These are phyloP conservation scores for Chrysina gloriosa DNA, from an alignment of 2,888 invertebrate genomes.

Conservation along the genomic window DNA sequence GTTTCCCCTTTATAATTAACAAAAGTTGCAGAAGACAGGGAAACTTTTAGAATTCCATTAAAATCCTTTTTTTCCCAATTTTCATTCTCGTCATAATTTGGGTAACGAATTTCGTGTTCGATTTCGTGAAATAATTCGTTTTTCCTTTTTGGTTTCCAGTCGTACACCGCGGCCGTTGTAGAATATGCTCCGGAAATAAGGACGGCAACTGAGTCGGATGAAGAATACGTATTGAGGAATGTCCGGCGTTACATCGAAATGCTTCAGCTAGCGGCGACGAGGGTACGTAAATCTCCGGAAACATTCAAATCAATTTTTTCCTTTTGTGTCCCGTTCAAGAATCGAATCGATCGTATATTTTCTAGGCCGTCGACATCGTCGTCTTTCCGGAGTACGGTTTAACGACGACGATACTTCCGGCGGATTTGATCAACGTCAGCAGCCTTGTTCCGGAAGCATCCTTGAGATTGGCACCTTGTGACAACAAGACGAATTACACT, in stretches of 20 bases:
- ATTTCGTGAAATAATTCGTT: not conserved
- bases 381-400: constrained; percentile 77
- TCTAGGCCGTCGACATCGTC: constrained; percentile 75
- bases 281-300: not conserved
- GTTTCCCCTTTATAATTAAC: too few relatives aligned
- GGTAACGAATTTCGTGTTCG: too few relatives aligned
- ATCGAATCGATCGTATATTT: constrained; percentile 2
- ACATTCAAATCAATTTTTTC: not conserved
- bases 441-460: constrained; percentile 44
- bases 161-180: constrained; percentile 73
- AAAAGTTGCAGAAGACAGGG: too few relatives aligned
- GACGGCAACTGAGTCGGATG: constrained; percentile 49
- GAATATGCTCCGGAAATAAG: constrained; percentile 67
- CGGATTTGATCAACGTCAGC: constrained; percentile 42
- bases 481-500: constrained; percentile 25
- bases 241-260: constrained; percentile 50
- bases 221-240: constrained; percentile 46
- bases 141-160: constrained; percentile 58
- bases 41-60: too few relatives aligned
- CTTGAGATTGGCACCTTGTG: constrained; percentile 42
- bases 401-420: constrained; percentile 49
- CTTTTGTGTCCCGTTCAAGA: too few relatives aligned
- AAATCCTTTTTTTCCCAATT: too few relatives aligned
- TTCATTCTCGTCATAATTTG: too few relatives aligned
- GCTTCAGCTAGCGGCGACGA: constrained; percentile 50